Conservation (phyloP, 2,113 vertebrate species). For the Apodemus speciosus region DNA sequence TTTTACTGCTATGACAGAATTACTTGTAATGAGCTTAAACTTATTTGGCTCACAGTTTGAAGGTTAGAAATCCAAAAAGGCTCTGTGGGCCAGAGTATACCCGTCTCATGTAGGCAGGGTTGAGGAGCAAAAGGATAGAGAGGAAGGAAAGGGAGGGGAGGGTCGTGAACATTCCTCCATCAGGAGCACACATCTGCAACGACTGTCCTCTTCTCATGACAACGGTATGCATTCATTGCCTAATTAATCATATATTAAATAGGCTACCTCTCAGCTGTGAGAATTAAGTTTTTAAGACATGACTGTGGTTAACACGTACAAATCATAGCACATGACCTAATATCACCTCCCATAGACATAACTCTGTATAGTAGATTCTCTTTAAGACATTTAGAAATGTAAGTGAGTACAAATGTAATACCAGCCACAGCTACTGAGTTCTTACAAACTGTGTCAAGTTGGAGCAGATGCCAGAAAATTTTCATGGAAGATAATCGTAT, state of each 20-base stretch:
- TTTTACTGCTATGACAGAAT: neutral
- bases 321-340: neutral
- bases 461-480: neutral
- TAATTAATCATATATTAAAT: neutral
- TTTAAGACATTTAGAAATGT: neutral
- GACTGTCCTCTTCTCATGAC: neutral
- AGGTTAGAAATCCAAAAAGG: neutral
- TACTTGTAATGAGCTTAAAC: neutral
- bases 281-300: neutral
- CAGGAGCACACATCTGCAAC: neutral
- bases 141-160: neutral
- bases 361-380: neutral
- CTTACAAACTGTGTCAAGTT: neutral
- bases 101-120: neutral
- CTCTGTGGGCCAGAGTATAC: neutral
- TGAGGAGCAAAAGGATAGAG: neutral
- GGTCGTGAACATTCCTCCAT: neutral
- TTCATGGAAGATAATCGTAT: neutral
- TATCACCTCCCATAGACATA: neutral
- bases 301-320: neutral
- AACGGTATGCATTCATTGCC: neutral
- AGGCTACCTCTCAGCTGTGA: neutral
- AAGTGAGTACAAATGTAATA: neutral
- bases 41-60: neutral
- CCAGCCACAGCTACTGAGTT: neutral